These are phyloP conservation scores for Tupiocoris notatus DNA, from an alignment of 2,888 invertebrate species.

Conservation along the genomic window DNA sequence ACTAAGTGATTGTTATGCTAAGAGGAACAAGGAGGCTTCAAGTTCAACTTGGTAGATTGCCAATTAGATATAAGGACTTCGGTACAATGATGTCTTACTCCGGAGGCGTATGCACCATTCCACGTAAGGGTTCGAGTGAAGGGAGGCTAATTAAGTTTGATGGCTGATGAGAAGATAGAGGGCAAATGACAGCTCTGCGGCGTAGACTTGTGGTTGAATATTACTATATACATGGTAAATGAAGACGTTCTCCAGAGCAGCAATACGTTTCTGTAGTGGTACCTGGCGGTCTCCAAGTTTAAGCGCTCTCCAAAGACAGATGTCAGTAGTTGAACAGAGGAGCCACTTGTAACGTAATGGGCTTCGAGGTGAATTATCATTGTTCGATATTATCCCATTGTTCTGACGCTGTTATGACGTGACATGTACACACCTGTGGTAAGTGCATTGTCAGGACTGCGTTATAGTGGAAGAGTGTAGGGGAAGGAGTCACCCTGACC, in stretches of 20 bases:
- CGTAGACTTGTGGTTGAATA: no score
- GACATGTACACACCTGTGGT: background rate
- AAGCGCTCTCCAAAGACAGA: background rate
- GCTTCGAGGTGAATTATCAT: background rate
- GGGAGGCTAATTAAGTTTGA: slow-evolving; percentile 8
- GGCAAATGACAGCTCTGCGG: background rate
- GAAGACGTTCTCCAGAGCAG: background rate
- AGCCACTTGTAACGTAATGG: background rate
- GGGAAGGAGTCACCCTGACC: background rate
- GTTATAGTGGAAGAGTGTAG: no score
- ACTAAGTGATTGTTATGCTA: slow-evolving; percentile 42
- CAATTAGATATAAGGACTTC: slow-evolving; percentile 32
- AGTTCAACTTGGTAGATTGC: slow-evolving; percentile 34
- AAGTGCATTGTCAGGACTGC: background rate
- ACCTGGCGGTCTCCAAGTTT: background rate
- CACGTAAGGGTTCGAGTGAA: background rate
- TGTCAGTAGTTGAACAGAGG: background rate
- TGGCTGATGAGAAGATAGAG: background rate
- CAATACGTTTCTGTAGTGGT: background rate
- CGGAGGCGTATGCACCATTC: background rate
- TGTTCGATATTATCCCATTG: background rate
- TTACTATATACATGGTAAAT: background rate
- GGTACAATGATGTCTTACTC: slow-evolving; percentile 21
- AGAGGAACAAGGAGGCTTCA: slow-evolving; percentile 11
- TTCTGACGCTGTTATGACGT: background rate